These are phyloP conservation scores for Diabrotica undecimpunctata DNA, from an alignment of 1,140 invertebrate genomes.

Conservation along the genomic window DNA sequence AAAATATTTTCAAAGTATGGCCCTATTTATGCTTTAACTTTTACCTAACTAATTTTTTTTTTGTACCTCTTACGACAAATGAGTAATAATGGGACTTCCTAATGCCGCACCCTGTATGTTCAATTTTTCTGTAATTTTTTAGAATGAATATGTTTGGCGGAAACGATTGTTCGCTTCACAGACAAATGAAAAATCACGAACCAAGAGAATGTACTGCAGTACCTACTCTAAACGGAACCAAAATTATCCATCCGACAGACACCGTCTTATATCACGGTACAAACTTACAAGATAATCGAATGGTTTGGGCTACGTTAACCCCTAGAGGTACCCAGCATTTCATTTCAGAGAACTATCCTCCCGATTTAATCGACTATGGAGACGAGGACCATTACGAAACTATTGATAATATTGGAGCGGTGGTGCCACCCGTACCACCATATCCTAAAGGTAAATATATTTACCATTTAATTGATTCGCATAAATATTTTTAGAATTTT, in stretches of 20 bases:
- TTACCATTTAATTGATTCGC: too few relatives aligned
- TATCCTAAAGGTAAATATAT: constrained; percentile 40
- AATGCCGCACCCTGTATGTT: too few relatives aligned
- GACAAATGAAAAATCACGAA: constrained; percentile 37
- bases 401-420: constrained; percentile 57
- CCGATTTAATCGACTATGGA: constrained; percentile 47
- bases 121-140: too few relatives aligned
- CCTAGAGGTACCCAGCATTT: constrained; percentile 72
- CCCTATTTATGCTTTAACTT: too few relatives aligned
- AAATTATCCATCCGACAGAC: constrained; percentile 41
- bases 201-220: constrained; percentile 36
- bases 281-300: constrained; percentile 55
- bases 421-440: constrained; percentile 22
- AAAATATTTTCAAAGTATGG: too few relatives aligned
- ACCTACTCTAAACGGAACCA: constrained; percentile 33
- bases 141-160: constrained; percentile 45
- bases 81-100: too few relatives aligned
- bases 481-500: too few relatives aligned
- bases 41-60: too few relatives aligned
- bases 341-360: constrained; percentile 59
- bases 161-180: constrained; percentile 41
- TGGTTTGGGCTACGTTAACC: constrained; percentile 79
- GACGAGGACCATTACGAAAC: constrained; percentile 72
- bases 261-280: constrained; percentile 39
- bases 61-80: too few relatives aligned